These are phyloP conservation scores for Nyctereutes procyonoides DNA, from an alignment of 2,113 vertebrate genomes.

Conservation along the genomic window DNA sequence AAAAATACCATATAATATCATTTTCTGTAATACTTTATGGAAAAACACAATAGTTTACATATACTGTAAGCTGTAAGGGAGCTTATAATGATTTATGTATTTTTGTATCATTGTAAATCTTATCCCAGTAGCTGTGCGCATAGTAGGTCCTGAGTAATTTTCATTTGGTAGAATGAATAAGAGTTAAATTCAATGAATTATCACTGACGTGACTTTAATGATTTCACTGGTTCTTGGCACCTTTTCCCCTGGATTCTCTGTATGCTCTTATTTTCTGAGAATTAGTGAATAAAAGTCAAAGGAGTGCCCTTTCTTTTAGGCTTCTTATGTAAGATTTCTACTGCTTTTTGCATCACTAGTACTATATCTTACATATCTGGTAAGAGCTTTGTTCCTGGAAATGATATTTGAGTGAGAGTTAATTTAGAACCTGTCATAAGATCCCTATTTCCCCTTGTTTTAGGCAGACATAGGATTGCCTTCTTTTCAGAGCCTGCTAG, in stretches of 20 bases:
- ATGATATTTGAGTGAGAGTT: neutral
- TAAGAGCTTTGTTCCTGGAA: neutral
- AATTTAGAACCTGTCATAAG: neutral
- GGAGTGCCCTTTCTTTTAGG: neutral
- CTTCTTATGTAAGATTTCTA: neutral
- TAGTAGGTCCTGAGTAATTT: neutral
- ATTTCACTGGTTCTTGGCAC: neutral
- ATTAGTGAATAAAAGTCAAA: neutral
- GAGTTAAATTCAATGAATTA: neutral
- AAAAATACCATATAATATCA: neutral
- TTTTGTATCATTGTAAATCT: neutral
- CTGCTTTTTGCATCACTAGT: neutral
- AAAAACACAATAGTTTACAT: neutral
- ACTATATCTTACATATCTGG: neutral
- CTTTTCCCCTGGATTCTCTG: neutral
- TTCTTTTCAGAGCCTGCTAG: neutral
- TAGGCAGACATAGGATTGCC: neutral
- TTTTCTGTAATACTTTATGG: neutral
- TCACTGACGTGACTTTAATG: neutral
- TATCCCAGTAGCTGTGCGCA: neutral
- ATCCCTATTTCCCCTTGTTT: neutral
- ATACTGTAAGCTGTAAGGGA: neutral
- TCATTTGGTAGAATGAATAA: neutral
- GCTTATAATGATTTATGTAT: neutral
- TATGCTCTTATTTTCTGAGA: neutral